phyloP scores from a whole-genome alignment of 2,797 vertebrate species.

The Fratercula arctica region DNA sequence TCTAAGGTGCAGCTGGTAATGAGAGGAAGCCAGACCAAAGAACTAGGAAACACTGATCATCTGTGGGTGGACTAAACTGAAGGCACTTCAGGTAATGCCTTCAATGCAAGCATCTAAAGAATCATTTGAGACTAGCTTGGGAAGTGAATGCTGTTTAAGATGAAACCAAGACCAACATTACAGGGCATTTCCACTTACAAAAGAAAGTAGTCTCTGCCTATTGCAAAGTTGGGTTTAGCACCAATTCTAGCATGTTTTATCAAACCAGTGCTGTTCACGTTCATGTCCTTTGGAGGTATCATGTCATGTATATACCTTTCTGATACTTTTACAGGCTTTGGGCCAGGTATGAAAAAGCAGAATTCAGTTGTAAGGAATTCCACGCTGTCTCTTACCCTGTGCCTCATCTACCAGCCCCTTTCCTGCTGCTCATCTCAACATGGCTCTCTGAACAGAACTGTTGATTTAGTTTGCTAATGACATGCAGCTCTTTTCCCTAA shows the following conservation, averaged over 20 bases:
- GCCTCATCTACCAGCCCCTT: background rate
- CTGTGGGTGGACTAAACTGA: background rate
- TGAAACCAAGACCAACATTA: background rate
- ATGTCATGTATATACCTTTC: background rate
- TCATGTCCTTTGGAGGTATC: background rate
- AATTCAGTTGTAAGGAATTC: background rate
- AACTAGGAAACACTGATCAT: background rate
- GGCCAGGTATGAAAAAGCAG: background rate
- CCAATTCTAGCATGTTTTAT: background rate
- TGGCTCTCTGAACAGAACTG: background rate
- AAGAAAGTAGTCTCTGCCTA: background rate
- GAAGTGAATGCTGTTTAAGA: background rate
- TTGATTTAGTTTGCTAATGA: background rate
- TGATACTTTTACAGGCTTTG: background rate
- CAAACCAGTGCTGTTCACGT: background rate
- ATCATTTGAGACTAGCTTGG: background rate
- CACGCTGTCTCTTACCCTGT: background rate
- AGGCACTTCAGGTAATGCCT: background rate
- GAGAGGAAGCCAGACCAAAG: background rate
- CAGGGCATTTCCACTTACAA: background rate
- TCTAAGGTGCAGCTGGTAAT: background rate
- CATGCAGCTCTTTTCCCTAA: background rate
- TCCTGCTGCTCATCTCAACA: background rate
- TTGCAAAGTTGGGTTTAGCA: background rate
- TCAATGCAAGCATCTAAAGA: background rate